phyloP scores from a whole-genome alignment of 2,888 invertebrate species.

The Latheticus oryzae region DNA sequence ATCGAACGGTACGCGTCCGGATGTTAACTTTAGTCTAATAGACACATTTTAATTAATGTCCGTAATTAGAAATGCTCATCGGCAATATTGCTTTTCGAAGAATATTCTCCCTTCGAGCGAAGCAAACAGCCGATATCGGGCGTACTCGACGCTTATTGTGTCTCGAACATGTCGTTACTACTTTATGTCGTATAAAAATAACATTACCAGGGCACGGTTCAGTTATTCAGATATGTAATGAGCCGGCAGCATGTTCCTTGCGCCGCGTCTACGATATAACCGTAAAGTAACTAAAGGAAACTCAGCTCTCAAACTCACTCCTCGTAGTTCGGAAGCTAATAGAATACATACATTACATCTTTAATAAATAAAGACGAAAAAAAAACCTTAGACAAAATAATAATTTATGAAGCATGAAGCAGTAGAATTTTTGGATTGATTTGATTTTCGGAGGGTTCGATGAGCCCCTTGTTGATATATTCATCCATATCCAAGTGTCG shows the following conservation, averaged over 20 bases:
- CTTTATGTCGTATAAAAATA: conserved; percentile 62
- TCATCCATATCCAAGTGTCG: conserved; percentile 58
- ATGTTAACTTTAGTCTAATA: conserved; percentile 45
- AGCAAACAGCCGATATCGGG: conserved; percentile 8
- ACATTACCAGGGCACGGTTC: conserved; percentile 60
- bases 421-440: too few relatives aligned
- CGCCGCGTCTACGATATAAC: conserved; percentile 50
- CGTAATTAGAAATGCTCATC: conserved; percentile 43
- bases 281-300: conserved; percentile 51
- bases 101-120: conserved; percentile 3
- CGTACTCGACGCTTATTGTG: conserved; percentile 51
- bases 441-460: too few relatives aligned
- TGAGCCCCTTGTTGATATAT: conserved; percentile 54
- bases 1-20: conserved; percentile 39
- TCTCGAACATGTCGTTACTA: conserved; percentile 59
- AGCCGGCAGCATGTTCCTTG: conserved; percentile 59
- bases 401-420: too few relatives aligned
- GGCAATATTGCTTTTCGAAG: conserved; percentile 29
- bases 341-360: too few relatives aligned
- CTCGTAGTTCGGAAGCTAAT: conserved; percentile 16
- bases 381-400: too few relatives aligned
- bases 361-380: too few relatives aligned
- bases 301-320: conserved; percentile 5
- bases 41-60: conserved; percentile 50
- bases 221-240: conserved; percentile 61